Conservation (phyloP, 1,140 invertebrate species). For the Trichoplusia ni region DNA sequence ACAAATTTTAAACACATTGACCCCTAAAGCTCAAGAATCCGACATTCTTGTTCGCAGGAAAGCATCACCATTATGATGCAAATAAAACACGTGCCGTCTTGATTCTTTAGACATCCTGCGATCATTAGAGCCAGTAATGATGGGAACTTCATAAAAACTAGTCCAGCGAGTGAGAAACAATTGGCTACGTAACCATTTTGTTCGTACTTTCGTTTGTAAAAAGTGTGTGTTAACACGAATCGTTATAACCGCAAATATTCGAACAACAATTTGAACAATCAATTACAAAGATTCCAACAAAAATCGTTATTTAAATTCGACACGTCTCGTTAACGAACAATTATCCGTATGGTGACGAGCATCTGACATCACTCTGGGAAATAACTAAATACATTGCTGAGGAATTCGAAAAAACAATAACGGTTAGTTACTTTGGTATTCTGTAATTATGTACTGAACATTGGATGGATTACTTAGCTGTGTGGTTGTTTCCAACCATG, state of each 20-base stretch:
- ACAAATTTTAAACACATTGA: constrained; percentile 43
- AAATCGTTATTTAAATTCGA: constrained; percentile 30
- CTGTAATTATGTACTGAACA: constrained; percentile 40
- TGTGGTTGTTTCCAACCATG: constrained; percentile 26
- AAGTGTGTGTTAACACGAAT: constrained; percentile 11
- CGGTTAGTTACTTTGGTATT: constrained; percentile 50
- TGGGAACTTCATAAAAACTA: constrained; percentile 41
- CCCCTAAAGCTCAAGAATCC: constrained; percentile 34
- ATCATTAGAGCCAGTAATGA: constrained; percentile 37
- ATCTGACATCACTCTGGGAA: constrained; percentile 35
- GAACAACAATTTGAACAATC: constrained; percentile 15
- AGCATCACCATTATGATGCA: constrained; percentile 26
- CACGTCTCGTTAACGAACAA: constrained; percentile 29
- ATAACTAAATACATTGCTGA: constrained; percentile 11
- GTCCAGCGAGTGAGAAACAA: constrained; percentile 34
- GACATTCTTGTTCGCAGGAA: constrained; percentile 5
- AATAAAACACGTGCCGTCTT: constrained; percentile 30
- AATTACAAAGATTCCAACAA: constrained; percentile 23
- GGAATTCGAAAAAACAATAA: constrained; percentile 45
- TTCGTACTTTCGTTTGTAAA: constrained; percentile 24
- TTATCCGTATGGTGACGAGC: constrained; percentile 29
- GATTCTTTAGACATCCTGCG: constrained; percentile 37
- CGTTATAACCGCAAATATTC: constrained; percentile 10
- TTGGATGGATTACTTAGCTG: constrained; percentile 28
- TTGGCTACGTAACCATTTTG: constrained; percentile 29